These are phyloP conservation scores for Genyomyrus donnyi DNA, from an alignment of 2,113 vertebrate species.

Conservation along the genomic window DNA sequence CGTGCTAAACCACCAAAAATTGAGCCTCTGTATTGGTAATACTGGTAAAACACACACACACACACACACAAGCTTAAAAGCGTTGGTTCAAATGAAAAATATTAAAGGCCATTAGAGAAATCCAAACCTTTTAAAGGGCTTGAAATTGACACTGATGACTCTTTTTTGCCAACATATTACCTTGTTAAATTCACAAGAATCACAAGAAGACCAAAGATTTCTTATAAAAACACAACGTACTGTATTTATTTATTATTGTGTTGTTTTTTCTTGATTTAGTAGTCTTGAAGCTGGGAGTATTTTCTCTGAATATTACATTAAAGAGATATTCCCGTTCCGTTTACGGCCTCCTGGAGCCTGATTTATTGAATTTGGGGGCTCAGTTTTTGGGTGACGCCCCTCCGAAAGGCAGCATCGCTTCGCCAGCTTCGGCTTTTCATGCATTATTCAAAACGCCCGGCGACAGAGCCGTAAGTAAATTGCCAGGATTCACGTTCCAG, in stretches of 20 bases:
- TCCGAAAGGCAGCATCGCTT: neutral
- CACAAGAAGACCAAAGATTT: conserved; percentile 1
- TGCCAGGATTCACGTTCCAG: neutral
- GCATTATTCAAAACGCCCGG: conserved; percentile 11
- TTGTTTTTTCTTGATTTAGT: conserved; percentile 20
- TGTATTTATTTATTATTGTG: conserved; percentile 4
- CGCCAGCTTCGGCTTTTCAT: conserved; percentile 1
- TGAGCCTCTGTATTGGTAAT: neutral
- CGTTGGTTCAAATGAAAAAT: conserved; percentile 26
- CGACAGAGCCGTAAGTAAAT: conserved; percentile 15
- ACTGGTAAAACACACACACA: neutral
- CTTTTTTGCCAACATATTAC: conserved; percentile 19
- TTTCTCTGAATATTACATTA: conserved; percentile 22
- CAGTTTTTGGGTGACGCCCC: conserved; percentile 13
- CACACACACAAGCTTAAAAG: neutral
- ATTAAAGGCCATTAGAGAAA: conserved; percentile 32
- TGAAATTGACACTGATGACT: neutral
- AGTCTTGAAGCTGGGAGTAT: neutral
- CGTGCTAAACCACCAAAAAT: neutral
- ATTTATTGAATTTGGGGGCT: conserved; percentile 28
- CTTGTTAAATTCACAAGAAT: conserved; percentile 26
- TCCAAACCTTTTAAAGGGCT: conserved; percentile 13
- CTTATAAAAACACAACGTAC: conserved; percentile 13
- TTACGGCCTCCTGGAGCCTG: neutral
- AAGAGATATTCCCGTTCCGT: conserved; percentile 26